These are phyloP conservation scores for Aphelenchoides bicaudatus DNA, from an alignment of 2,888 invertebrate species.

Conservation along the genomic window DNA sequence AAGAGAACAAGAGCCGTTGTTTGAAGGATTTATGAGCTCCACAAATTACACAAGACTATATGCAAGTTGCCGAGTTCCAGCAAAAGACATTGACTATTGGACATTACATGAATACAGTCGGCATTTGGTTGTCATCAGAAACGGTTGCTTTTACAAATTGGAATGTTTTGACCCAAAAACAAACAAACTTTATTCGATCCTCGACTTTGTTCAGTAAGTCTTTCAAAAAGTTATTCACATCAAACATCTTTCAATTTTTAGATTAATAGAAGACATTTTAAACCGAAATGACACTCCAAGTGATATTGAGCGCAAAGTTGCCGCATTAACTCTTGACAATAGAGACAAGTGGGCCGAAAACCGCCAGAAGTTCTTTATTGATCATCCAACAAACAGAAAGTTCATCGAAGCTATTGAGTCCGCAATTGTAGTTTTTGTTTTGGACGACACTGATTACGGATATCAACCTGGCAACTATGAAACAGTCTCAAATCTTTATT, in stretches of 20 bases:
- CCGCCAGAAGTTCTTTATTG: conserved; percentile 47
- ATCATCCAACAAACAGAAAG: conserved; percentile 37
- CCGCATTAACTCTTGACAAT: conserved; percentile 46
- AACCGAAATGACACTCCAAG: conserved; percentile 31
- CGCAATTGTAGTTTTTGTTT: conserved; percentile 40
- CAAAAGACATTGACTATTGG: too few species aligned
- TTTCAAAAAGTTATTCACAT: conserved; percentile 7
- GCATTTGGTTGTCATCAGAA: conserved; percentile 20
- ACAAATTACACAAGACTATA: too few species aligned
- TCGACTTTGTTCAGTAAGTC: conserved; percentile 19
- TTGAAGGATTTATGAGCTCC: too few species aligned
- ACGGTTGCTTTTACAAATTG: conserved; percentile 30
- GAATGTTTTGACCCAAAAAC: conserved; percentile 22
- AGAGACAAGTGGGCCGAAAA: conserved; percentile 45
- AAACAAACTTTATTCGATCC: conserved; percentile 16
- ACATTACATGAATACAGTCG: too few species aligned
- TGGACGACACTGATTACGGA: conserved; percentile 41
- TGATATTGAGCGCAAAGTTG: conserved; percentile 36
- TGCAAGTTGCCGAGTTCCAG: too few species aligned
- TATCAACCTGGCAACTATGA: conserved; percentile 25
- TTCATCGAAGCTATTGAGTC: conserved; percentile 45
- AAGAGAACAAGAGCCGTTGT: conserved; percentile 43
- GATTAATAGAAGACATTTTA: conserved; percentile 48
- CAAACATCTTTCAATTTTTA: too few species aligned
- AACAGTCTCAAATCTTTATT: background rate